These are phyloP conservation scores for Nasonia vitripennis DNA, from an alignment of 1,140 invertebrate species.

Conservation along the genomic window DNA sequence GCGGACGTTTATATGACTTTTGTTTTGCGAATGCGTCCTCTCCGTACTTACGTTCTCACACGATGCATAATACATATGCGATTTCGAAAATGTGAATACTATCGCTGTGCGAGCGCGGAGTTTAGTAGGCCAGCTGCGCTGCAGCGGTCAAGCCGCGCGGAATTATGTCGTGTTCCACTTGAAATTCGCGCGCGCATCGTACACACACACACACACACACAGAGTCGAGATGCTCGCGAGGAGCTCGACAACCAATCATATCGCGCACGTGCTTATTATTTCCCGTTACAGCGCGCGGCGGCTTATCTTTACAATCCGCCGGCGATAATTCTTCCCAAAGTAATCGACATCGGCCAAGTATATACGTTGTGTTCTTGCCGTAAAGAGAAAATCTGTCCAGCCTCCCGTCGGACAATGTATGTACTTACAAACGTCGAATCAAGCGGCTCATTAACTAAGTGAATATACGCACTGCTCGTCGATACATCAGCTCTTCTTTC, in stretches of 20 bases:
- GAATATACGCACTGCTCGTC: slow-evolving; percentile 24
- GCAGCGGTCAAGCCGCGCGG: slow-evolving; percentile 9
- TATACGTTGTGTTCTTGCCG: not conserved
- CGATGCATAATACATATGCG: no score
- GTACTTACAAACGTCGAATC: not conserved
- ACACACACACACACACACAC: not conserved
- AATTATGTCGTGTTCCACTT: slow-evolving; percentile 45
- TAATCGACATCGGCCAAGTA: slow-evolving; percentile 24
- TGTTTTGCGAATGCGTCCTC: not conserved
- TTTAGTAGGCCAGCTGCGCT: slow-evolving; percentile 2
- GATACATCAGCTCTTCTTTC: not conserved
- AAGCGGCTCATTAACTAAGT: slow-evolving; percentile 31
- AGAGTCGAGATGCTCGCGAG: not conserved
- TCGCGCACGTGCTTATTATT: slow-evolving; percentile 46
- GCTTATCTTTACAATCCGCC: slow-evolving; percentile 22
- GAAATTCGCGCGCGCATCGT: slow-evolving; percentile 23
- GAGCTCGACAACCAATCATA: slow-evolving; percentile 38
- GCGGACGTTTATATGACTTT: not conserved
- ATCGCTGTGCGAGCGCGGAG: not conserved
- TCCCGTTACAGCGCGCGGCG: slow-evolving; percentile 34
- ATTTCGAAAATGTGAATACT: no score
- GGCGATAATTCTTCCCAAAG: slow-evolving; percentile 41
- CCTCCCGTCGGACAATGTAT: not conserved
- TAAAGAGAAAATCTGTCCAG: not conserved
- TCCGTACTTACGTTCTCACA: not conserved